These are phyloP conservation scores for Scatophagus argus DNA, from an alignment of 2,113 vertebrate genomes.

Conservation along the genomic window DNA sequence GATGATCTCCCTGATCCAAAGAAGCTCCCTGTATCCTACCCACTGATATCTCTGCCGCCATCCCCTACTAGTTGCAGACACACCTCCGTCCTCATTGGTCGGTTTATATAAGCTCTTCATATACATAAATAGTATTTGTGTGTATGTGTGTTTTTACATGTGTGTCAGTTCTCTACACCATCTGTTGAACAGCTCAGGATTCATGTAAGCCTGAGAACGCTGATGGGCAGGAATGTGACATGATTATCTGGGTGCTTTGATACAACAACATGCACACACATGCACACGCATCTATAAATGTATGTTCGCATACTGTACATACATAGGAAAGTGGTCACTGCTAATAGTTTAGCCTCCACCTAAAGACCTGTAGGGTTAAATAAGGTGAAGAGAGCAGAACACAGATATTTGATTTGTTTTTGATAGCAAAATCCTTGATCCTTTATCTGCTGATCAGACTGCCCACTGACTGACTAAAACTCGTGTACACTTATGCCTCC, in stretches of 20 bases:
- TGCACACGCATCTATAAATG: background rate
- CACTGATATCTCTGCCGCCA: background rate
- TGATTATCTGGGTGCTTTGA: background rate
- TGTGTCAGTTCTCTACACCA: constrained; percentile 13
- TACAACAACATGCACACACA: constrained; percentile 1
- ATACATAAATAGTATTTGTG: constrained; percentile 12
- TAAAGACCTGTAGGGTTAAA: background rate
- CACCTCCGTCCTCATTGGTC: background rate
- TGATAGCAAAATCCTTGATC: background rate
- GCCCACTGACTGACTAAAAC: constrained; percentile 19
- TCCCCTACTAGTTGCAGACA: background rate
- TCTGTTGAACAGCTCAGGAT: constrained; percentile 24
- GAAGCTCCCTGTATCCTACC: background rate
- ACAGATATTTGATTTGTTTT: background rate
- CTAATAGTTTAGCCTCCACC: background rate
- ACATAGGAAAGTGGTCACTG: background rate
- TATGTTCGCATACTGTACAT: background rate
- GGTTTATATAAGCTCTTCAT: constrained; percentile 46
- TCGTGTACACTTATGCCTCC: background rate
- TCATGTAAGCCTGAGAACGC: constrained; percentile 5
- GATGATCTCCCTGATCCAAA: no score
- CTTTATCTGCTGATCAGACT: constrained; percentile 6
- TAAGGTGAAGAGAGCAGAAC: background rate
- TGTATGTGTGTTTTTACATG: constrained; percentile 10
- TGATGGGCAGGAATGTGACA: constrained; percentile 6